Percentiles rank a stretch among this genome's conserved stretches.
phyloP scores from a whole-genome alignment of 1,140 invertebrate species.

The Rhopalosiphum padi region DNA sequence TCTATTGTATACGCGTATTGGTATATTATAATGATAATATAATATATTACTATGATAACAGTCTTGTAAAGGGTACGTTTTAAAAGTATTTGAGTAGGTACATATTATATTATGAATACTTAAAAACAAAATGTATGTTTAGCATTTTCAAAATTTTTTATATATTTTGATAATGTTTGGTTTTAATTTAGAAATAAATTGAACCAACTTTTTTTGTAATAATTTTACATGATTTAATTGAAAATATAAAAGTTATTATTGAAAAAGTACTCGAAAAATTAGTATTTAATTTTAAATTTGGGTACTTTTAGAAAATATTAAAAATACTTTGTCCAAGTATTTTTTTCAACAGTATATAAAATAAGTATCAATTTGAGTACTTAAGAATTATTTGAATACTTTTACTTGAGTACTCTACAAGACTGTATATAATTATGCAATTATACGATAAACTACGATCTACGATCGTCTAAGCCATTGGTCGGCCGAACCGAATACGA shows the following conservation, averaged over 20 bases:
- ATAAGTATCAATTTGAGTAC: background rate
- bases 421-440: background rate
- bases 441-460: background rate
- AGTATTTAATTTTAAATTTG: too few relatives aligned
- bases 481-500: background rate
- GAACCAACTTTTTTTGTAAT: background rate
- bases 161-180: background rate
- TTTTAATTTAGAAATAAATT: background rate
- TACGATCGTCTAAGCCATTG: background rate
- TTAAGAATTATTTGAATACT: background rate
- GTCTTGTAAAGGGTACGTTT: background rate
- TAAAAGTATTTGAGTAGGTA: background rate
- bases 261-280: background rate
- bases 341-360: background rate
- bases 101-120: background rate
- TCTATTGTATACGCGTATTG: constrained; percentile 6
- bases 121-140: too few relatives aligned
- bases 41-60: constrained; percentile 3
- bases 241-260: background rate
- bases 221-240: background rate
- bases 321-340: background rate
- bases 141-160: too few relatives aligned
- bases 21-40: constrained; percentile 20
- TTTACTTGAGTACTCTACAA: background rate
- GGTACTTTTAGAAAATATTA: background rate